These are phyloP conservation scores for Acanthosepion lycidas DNA, from an alignment of 2,888 invertebrate species.

Conservation along the genomic window DNA sequence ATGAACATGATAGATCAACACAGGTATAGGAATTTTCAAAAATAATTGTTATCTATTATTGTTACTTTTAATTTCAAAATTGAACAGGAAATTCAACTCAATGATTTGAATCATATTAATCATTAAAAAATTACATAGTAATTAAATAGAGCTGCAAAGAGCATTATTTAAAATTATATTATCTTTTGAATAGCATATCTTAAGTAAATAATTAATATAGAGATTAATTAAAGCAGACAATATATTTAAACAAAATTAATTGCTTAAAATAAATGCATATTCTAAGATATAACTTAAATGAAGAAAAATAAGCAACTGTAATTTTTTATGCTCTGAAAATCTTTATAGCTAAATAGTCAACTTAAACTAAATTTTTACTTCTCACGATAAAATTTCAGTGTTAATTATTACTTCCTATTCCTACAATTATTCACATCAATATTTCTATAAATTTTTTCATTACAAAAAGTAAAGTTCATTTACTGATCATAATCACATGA, in stretches of 20 bases:
- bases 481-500: not conserved
- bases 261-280: not conserved
- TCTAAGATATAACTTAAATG: not conserved
- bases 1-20: not conserved
- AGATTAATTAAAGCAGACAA: not conserved
- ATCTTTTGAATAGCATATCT: not conserved
- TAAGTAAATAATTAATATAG: not conserved
- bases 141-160: not conserved
- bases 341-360: not conserved
- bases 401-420: not conserved
- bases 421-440: not conserved
- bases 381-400: not conserved
- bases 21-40: not conserved
- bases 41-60: not conserved
- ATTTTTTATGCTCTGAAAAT: too few relatives aligned
- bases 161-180: too few relatives aligned
- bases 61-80: not conserved
- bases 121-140: not conserved
- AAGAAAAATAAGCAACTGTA: not conserved
- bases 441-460: not conserved
- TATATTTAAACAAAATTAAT: not conserved
- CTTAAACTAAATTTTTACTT: not conserved
- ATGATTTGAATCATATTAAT: too few relatives aligned
- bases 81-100: not conserved
- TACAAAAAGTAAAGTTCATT: not conserved